Base-by-base conservation (phyloP, 2,113 vertebrate genomes). In the Ochotona princeps region DNA sequence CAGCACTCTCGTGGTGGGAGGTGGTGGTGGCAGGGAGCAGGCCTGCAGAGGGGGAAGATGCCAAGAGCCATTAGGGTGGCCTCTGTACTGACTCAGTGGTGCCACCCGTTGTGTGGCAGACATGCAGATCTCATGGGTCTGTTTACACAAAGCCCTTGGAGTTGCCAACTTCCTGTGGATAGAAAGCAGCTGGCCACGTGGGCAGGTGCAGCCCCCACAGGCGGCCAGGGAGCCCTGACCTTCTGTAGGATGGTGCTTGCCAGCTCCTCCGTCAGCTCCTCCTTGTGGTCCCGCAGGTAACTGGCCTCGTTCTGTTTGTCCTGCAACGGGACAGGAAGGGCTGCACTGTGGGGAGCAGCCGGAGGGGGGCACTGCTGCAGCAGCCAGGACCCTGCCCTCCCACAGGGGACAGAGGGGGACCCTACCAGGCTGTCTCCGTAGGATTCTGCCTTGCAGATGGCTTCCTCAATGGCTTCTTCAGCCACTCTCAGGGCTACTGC, bases 241-340 rank as follows among this genome's bases (percentile, higher is more conserved):
- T 99, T 99, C 95, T 99, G 99, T 90, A 99, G 98, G 14, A 99
- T 99, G 28, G 99, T 99, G 23, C 99, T 98, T 49, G 99, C 99
- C 72, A 99, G 98, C 95, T 99, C 99, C 97, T 99, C 99, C 83
- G 99, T 99, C 93, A 99, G 98, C 95, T 99, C 99, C 63, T 99
- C 99, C 97, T 98, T 99, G 98, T 99, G 99, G 87, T 99, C 99
- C 87, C 98, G 98, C 78, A 99, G 98, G 98, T 99, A 99, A 65
- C 98, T 98, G 96, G 99, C 99, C 97, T 99, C 99, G 67, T 99
- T 99, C 98, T 99, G 99, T 97, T 99, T 99, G 97, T 99, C 99
- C 99, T 99, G 93, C 1, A 7, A 90, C 94, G 97, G 96, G 96
- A 0, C 1, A 26, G 13, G 44, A 90, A 15, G 3, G 32, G 32